These are phyloP conservation scores for Pissodes strobi DNA, from an alignment of 1,140 invertebrate species.

Conservation along the genomic window DNA sequence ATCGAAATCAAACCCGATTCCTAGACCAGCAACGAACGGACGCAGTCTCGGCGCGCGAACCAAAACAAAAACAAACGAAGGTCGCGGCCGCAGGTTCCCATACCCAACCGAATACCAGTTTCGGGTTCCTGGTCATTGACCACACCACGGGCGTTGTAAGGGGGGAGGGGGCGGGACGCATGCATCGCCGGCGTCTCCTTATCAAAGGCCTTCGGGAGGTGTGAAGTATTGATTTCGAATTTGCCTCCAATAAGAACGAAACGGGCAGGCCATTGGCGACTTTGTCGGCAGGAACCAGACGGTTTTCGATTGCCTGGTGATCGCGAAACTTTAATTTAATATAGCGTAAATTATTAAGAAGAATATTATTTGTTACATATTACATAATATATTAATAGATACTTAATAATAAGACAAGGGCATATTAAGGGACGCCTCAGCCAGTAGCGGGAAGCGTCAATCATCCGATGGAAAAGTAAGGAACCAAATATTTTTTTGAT, in stretches of 20 bases:
- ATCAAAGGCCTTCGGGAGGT: conserved; percentile 31
- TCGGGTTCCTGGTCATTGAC: conserved; percentile 21
- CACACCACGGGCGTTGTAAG: not conserved
- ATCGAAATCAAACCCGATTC: too few species aligned
- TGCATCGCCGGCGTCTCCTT: conserved; percentile 7
- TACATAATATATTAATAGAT: too few species aligned
- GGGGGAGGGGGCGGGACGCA: not conserved
- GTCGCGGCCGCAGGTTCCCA: conserved; percentile 12
- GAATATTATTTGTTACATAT: not conserved
- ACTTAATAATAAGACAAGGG: too few species aligned
- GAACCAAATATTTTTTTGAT: too few species aligned
- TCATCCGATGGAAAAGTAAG: too few species aligned
- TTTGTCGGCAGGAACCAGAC: conserved; percentile 21
- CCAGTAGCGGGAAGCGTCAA: too few species aligned
- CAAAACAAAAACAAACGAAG: conserved; percentile 14
- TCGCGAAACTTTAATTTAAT: too few species aligned
- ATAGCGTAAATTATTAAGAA: not conserved
- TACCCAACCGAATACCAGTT: conserved; percentile 20
- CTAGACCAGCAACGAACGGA: too few species aligned
- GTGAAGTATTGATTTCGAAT: conserved; percentile 29
- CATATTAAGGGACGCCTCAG: too few species aligned
- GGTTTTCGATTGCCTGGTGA: not conserved
- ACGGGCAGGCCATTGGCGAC: conserved; percentile 14
- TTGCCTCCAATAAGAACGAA: conserved; percentile 28
- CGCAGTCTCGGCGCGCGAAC: not conserved